Percentiles rank a stretch among this genome's conserved stretches.
Evolutionary conservation across 2,888 invertebrate genomes (phyloP).

Genomic region (Tridacna crocea): DNA sequence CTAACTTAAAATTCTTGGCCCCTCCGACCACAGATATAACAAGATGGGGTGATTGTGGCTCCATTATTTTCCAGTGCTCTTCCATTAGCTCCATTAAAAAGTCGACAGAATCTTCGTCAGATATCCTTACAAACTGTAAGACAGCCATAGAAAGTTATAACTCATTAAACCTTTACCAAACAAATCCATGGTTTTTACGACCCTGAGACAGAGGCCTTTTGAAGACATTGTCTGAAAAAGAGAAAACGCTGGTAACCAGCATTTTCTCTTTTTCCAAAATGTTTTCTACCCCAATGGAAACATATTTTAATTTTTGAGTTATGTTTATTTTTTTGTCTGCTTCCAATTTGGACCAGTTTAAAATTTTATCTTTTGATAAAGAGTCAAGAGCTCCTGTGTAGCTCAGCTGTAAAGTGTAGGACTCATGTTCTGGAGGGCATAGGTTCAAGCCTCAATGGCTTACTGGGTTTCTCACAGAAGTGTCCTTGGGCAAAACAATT

Average conservation of each 20-base stretch:
- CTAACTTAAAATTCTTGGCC: slow-evolving; percentile 84
- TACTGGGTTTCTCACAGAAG: too few relatives aligned
- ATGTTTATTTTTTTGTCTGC: too few relatives aligned
- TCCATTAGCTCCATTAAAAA: slow-evolving; percentile 79
- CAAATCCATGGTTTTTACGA: too few relatives aligned
- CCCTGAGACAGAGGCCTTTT: neutral
- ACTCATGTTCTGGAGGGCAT: too few relatives aligned
- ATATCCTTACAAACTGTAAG: slow-evolving; percentile 81
- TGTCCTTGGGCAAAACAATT: too few relatives aligned
- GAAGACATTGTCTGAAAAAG: neutral
- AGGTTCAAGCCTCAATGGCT: too few relatives aligned
- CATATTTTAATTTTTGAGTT: too few relatives aligned
- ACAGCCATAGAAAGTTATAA: neutral
- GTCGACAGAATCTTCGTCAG: slow-evolving; percentile 78
- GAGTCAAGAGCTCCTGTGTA: too few relatives aligned
- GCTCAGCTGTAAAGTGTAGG: too few relatives aligned
- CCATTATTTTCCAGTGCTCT: slow-evolving; percentile 82
- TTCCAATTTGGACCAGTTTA: too few relatives aligned
- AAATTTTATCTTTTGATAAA: too few relatives aligned
- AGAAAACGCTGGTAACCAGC: neutral
- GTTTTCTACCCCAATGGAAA: neutral
- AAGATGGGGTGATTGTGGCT: slow-evolving; percentile 82
- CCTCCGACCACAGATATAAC: slow-evolving; percentile 84
- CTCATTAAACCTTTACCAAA: too few relatives aligned
- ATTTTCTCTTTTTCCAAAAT: neutral